Evolutionary conservation across 2,113 vertebrate species (phyloP).

Genomic region (Periophthalmus modestus): DNA sequence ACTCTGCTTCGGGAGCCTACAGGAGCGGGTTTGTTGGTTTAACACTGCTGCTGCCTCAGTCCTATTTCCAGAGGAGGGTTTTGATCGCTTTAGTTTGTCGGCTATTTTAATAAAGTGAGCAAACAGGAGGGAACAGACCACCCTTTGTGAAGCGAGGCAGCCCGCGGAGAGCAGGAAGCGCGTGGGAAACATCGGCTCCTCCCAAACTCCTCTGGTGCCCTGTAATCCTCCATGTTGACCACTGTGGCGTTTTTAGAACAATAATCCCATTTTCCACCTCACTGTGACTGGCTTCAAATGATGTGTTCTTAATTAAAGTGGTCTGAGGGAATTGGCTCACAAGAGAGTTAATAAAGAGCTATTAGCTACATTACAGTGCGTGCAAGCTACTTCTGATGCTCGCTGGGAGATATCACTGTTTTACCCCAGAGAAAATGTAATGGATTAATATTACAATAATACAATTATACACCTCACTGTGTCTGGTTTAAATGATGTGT

Average conservation of each 20-base stretch:
- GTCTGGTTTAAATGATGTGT: no score
- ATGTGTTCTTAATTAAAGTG: slow-evolving; percentile 70
- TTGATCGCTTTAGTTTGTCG: slow-evolving; percentile 57
- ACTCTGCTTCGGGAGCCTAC: slow-evolving; percentile 21
- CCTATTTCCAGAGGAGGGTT: slow-evolving; percentile 52
- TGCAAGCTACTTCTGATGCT: no score
- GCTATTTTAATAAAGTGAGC: slow-evolving; percentile 64
- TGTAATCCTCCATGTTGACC: slow-evolving; percentile 58
- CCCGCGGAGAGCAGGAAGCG: slow-evolving; percentile 19
- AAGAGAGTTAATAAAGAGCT: slow-evolving; percentile 41
- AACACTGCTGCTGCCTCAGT: slow-evolving; percentile 55
- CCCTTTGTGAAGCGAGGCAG: slow-evolving; percentile 51
- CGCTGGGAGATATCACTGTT: no score
- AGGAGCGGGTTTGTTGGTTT: slow-evolving; percentile 59
- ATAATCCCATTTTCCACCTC: slow-evolving; percentile 72
- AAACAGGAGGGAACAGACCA: slow-evolving; percentile 51
- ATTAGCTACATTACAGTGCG: slow-evolving; percentile 22
- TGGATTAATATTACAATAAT: no score
- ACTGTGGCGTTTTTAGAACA: slow-evolving; percentile 29
- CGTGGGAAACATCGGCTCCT: slow-evolving; percentile 56
- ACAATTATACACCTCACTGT: no score
- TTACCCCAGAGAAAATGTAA: no score
- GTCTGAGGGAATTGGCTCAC: slow-evolving; percentile 43
- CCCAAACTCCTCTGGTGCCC: slow-evolving; percentile 25
- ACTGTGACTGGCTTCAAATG: slow-evolving; percentile 59